Base-by-base conservation (phyloP, 1,140 invertebrate species). In the Scaptomyza montana region DNA sequence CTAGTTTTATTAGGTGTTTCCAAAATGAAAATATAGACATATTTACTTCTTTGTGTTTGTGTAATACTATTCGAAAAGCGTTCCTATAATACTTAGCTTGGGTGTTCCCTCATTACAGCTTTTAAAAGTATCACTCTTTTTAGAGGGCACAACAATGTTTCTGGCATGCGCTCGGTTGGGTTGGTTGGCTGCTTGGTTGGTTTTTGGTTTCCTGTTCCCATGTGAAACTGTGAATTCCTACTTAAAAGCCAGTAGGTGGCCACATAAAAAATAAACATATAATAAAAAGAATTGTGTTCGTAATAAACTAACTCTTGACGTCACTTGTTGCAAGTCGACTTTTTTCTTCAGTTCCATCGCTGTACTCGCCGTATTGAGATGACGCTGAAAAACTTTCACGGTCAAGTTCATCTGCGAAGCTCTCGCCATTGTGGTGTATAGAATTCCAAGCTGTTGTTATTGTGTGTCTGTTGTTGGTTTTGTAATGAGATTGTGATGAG, bases 331-430 rank as follows among this genome's bases (percentile, higher is more conserved):
- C 64, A 73, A 82, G 65, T 82, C 72, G 63, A 82, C 78, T 78
- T 86, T 76, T 36, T 25, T 33, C 41, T 46, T 59, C 25, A 25
- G 12, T 33, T 30, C 49, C 30, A 39, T 46, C 7, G 33, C 8
- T 36, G 8, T 36, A 9, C 7, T 39, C 10, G 57, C 19, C 49
- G n/a, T 25, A 62, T 30, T 62, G 57, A 36, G 30, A 53, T 49
- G 67, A 70, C 81, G 61, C 60, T 79, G 70, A 74, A 74, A 36
- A 65, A 74, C 79, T 90, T 90, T 90, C 87, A 90, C 87, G 87
- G 87, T 90, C 87, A 90, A 90, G 87, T 90, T 90, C 87, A 90
- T 90, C 68, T 77, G 59, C 45, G 46, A 47, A 63, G 43, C 68
- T 67, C 55, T 71, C 39, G 51, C 21, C 59, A 67, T 54, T 68